These are phyloP conservation scores for Lucifuga dentata DNA, from an alignment of 2,113 vertebrate species.

Conservation along the genomic window DNA sequence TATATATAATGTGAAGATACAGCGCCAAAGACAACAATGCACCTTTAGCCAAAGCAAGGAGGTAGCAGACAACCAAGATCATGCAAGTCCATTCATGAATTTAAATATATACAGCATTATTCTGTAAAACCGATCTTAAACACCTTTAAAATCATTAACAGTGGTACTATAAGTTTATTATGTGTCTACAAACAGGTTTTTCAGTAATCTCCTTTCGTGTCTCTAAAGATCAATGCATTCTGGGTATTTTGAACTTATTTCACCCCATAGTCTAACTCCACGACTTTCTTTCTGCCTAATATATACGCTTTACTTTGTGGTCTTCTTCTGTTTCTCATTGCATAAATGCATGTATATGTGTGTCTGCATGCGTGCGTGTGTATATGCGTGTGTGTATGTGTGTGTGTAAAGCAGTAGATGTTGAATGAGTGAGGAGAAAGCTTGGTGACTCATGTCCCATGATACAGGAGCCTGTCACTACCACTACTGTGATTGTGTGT, in stretches of 20 bases:
- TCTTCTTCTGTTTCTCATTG: constrained; percentile 4
- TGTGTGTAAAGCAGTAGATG: constrained; percentile 36
- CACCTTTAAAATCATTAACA: no score
- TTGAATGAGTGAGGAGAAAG: constrained; percentile 48
- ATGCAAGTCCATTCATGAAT: no score
- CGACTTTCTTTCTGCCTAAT: neutral
- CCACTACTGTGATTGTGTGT: constrained; percentile 53
- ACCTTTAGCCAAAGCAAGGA: no score
- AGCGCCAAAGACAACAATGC: no score
- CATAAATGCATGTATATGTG: neutral
- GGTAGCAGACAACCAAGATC: no score
- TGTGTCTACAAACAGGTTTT: no score
- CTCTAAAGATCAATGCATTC: neutral
- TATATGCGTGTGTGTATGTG: neutral
- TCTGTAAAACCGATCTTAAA: no score
- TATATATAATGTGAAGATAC: no score
- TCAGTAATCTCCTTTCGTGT: no score
- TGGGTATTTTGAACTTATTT: constrained; percentile 2
- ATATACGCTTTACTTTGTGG: neutral
- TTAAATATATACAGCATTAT: no score
- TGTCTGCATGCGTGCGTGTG: constrained; percentile 14
- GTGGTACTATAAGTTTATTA: no score
- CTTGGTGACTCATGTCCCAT: constrained; percentile 64
- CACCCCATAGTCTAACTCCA: no score
- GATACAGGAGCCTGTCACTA: constrained; percentile 61